These are phyloP conservation scores for Phyllotreta cruciferae DNA, from an alignment of 2,888 invertebrate species.

Conservation along the genomic window DNA sequence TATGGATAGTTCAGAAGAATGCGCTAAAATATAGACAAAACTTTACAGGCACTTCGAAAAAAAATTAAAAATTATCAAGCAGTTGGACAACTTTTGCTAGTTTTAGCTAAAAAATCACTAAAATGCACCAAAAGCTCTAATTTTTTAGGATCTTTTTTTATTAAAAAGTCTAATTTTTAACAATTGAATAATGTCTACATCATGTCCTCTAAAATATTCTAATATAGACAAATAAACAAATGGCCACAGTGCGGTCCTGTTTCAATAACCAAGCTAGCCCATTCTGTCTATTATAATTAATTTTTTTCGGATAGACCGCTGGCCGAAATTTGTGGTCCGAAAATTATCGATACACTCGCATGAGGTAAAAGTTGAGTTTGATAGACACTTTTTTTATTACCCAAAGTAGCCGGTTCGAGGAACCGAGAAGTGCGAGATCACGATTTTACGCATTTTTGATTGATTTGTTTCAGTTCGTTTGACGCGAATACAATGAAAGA, in stretches of 20 bases:
- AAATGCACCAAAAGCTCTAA: too few species aligned
- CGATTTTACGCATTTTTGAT: slow-evolving; percentile 22
- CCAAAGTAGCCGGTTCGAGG: slow-evolving; percentile 1
- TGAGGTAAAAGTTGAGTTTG: slow-evolving; percentile 10
- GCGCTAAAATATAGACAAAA: too few species aligned
- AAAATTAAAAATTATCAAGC: too few species aligned
- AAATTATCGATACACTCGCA: slow-evolving; percentile 8
- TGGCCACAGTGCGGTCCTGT: slow-evolving; percentile 2
- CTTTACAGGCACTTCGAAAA: too few species aligned
- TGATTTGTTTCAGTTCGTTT: slow-evolving; percentile 14
- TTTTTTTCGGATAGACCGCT: not conserved
- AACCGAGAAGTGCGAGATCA: slow-evolving; percentile 4
- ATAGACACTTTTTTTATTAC: slow-evolving; percentile 19
- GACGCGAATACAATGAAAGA: slow-evolving; percentile 16
- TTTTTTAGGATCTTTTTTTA: too few species aligned
- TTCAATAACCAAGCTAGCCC: not conserved
- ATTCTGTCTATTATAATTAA: slow-evolving; percentile 12
- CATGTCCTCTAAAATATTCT: too few species aligned
- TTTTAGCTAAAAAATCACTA: too few species aligned
- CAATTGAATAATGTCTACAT: too few species aligned
- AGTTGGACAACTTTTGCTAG: too few species aligned
- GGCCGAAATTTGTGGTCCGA: slow-evolving; percentile 12
- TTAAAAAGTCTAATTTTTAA: too few species aligned
- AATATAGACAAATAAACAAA: not conserved
- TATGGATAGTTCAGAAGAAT: too few species aligned